A percentile compares a stretch with the other conserved stretches of the same genome.
phyloP scores from a whole-genome alignment of 2,888 invertebrate species.

The Drosophila peninsularis region DNA sequence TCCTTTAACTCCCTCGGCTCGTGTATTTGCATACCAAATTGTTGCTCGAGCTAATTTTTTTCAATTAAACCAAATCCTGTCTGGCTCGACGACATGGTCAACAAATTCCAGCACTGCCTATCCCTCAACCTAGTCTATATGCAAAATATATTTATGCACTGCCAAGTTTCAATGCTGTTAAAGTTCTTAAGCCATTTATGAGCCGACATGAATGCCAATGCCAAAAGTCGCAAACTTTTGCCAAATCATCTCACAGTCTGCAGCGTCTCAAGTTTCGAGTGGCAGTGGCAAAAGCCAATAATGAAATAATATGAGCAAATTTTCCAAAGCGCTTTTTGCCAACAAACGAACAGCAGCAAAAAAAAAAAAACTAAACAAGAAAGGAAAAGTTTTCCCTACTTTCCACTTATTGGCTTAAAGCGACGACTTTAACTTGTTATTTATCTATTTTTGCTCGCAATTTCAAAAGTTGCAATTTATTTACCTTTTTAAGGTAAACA shows the following conservation, averaged over 20 bases:
- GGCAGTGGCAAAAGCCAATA: constrained; percentile 42
- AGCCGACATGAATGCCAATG: constrained; percentile 42
- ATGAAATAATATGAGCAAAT: constrained; percentile 55
- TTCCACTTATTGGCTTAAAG: constrained; percentile 7
- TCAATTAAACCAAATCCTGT: constrained; percentile 65
- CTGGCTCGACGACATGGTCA: constrained; percentile 32
- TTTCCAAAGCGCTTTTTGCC: constrained; percentile 1
- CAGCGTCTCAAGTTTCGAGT: constrained; percentile 23
- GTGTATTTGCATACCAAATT: constrained; percentile 42
- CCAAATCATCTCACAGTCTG: constrained; percentile 14
- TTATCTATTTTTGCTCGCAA: not conserved
- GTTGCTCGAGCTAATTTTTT: constrained; percentile 60
- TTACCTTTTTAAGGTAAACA: not conserved
- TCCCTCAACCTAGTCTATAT: not conserved
- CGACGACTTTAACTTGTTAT: constrained; percentile 1
- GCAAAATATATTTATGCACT: constrained; percentile 23
- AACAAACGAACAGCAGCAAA: not conserved
- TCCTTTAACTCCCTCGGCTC: constrained; percentile 42
- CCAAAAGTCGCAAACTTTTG: constrained; percentile 38
- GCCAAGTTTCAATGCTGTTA: constrained; percentile 25
- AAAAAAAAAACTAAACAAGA: not conserved
- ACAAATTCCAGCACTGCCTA: too few relatives aligned
- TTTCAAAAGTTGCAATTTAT: not conserved
- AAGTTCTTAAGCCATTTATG: constrained; percentile 53
- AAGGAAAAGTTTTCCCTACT: constrained; percentile 7